phyloP scores from a whole-genome alignment of 2,888 invertebrate genomes.

The Exephanes ischioxanthus region DNA sequence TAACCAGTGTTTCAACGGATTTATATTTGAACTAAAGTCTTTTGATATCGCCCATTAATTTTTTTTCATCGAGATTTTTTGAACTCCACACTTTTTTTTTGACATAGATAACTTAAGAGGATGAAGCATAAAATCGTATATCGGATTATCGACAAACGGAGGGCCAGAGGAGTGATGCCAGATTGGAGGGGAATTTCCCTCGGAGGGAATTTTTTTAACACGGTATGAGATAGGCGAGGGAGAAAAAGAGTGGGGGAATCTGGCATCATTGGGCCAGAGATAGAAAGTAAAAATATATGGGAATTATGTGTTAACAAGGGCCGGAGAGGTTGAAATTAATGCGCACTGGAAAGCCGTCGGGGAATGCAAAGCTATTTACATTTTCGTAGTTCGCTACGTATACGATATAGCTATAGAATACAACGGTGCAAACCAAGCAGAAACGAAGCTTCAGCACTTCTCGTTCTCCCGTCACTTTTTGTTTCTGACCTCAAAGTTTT shows the following conservation, averaged over 20 bases:
- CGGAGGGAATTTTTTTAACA: too few relatives aligned
- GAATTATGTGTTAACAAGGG: conserved; percentile 32
- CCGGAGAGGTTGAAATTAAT: conserved; percentile 6
- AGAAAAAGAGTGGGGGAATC: too few relatives aligned
- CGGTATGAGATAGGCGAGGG: too few relatives aligned
- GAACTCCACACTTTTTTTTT: background rate
- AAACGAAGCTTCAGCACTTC: conserved; percentile 12
- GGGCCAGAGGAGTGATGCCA: too few relatives aligned
- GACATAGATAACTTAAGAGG: too few relatives aligned
- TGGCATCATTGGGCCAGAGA: background rate
- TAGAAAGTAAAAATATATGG: conserved; percentile 2
- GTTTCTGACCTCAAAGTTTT: conserved; percentile 59
- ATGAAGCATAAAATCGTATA: too few relatives aligned
- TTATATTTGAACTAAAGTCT: background rate
- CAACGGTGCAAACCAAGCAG: background rate
- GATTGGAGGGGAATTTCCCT: too few relatives aligned
- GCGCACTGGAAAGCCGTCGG: background rate
- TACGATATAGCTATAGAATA: background rate
- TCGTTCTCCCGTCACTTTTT: conserved; percentile 19
- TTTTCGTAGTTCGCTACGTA: background rate
- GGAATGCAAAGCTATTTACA: conserved; percentile 5
- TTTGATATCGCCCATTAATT: background rate
- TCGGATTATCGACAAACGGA: too few relatives aligned
- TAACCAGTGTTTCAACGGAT: background rate
- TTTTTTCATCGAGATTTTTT: background rate